phyloP scores from a whole-genome alignment of 2,113 vertebrate species.

The Orientallactaga bullata region DNA sequence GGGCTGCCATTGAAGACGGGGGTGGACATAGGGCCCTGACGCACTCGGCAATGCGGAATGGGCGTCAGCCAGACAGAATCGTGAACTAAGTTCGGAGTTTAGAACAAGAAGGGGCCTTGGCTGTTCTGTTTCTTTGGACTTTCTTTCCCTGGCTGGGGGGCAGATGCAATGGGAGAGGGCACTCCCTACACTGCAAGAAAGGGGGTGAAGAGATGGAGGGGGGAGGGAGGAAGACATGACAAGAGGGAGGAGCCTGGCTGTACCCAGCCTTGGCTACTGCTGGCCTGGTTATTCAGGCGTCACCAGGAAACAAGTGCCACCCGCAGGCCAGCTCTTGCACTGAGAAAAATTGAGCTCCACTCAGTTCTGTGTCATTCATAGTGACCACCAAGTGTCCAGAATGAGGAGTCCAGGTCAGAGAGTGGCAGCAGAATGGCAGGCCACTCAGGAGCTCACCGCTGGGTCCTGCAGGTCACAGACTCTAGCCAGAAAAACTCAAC shows the following conservation, averaged over 20 bases:
- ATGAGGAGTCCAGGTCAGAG: not conserved
- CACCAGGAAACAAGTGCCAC: slow-evolving; percentile 31
- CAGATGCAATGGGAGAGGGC: not conserved
- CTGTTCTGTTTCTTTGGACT: not conserved
- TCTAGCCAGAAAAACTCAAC: not conserved
- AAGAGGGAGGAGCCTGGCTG: not conserved
- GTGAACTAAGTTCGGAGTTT: slow-evolving; percentile 78
- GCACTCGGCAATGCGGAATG: slow-evolving; percentile 63
- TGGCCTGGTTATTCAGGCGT: slow-evolving; percentile 34
- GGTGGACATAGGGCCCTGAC: slow-evolving; percentile 15
- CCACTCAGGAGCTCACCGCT: fast-evolving
- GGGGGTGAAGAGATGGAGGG: no score
- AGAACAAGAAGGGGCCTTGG: slow-evolving; percentile 30
- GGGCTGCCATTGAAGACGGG: slow-evolving; percentile 76
- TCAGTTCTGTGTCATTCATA: not conserved
- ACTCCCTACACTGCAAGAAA: not conserved
- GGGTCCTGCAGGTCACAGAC: not conserved
- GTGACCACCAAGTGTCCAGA: not conserved
- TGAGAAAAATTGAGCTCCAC: not conserved
- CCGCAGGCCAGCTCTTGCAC: not conserved
- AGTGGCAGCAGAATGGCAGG: not conserved
- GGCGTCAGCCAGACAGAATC: not conserved
- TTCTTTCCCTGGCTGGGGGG: not conserved
- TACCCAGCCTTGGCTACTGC: not conserved
- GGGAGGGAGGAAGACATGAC: not conserved